Evolutionary conservation across 2,797 vertebrate species (phyloP).

Genomic region (Notamacropus eugenii): DNA sequence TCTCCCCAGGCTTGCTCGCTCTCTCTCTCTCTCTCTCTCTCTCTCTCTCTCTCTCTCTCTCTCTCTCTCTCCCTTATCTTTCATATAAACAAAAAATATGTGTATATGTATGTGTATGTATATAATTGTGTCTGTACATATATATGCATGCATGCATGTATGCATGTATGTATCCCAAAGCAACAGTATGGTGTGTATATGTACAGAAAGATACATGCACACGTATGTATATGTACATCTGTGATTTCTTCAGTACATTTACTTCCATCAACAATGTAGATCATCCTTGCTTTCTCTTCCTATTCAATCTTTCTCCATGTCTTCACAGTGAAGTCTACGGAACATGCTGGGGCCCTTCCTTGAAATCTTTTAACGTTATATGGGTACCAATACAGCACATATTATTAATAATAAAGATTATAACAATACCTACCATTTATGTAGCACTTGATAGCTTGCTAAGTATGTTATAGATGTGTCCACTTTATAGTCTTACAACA

Average conservation of each 20-base stretch:
- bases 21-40: neutral
- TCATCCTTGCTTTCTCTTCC: neutral
- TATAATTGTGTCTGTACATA: neutral
- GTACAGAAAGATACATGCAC: neutral
- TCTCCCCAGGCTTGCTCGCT: neutral
- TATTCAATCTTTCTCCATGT: neutral
- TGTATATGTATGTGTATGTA: neutral
- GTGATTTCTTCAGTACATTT: neutral
- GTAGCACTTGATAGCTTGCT: neutral
- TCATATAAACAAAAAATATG: neutral
- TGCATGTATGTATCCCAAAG: neutral
- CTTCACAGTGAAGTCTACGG: neutral
- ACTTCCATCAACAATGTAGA: neutral
- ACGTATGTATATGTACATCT: neutral
- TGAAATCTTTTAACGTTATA: neutral
- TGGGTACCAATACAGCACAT: neutral
- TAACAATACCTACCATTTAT: neutral
- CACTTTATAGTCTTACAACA: neutral
- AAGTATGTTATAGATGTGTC: neutral
- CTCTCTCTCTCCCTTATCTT: too few species aligned
- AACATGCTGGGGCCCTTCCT: neutral
- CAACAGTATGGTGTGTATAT: neutral
- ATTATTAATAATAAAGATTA: neutral
- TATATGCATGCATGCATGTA: neutral
- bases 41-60: neutral